A percentile compares a stretch with the other conserved stretches of the same genome.
Evolutionary conservation across 2,113 vertebrate species (phyloP).

Genomic region (Triplophysa tibetana): DNA sequence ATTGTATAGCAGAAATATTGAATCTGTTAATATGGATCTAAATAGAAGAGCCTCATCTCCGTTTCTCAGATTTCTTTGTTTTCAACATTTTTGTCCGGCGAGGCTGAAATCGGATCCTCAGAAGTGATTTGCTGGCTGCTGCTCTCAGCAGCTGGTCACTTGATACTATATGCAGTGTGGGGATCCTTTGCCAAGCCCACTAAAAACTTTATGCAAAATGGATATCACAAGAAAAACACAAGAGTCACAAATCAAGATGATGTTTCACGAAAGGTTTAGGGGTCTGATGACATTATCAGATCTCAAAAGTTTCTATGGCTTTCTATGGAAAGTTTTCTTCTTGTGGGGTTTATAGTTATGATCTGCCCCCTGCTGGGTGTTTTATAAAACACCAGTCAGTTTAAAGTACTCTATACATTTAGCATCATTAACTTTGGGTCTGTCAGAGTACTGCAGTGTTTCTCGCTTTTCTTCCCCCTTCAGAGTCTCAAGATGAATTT

Average conservation of each 20-base stretch:
- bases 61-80: background rate
- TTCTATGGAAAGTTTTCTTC: background rate
- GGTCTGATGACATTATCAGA: background rate
- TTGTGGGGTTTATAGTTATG: background rate
- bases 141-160: background rate
- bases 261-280: background rate
- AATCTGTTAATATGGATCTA: background rate
- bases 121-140: background rate
- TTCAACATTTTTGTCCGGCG: background rate
- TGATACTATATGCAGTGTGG: background rate
- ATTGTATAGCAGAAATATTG: too few relatives aligned
- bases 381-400: slow-evolving; percentile 7
- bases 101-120: background rate
- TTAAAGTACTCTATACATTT: background rate
- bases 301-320: background rate
- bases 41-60: background rate
- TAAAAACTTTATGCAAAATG: background rate
- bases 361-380: slow-evolving; percentile 41
- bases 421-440: background rate
- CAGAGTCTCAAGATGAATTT: too few relatives aligned
- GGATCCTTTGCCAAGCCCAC: background rate
- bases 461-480: too few relatives aligned
- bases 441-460: background rate
- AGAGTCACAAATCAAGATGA: background rate
- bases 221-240: background rate